phyloP scores from a whole-genome alignment of 2,797 vertebrate genomes.

The Chelon auratus region DNA sequence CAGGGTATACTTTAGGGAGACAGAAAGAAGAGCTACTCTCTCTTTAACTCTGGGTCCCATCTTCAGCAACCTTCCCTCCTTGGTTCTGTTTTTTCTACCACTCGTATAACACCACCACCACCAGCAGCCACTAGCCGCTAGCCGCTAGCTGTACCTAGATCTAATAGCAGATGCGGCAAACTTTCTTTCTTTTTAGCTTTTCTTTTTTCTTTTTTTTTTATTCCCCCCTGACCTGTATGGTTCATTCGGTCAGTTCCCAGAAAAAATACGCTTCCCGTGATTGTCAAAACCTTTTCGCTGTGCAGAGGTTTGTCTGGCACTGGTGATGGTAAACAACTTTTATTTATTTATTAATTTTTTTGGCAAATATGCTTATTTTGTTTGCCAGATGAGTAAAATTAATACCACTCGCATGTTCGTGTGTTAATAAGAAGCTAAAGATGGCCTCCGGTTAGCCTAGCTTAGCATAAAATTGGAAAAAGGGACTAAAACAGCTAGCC shows the following conservation, averaged over 20 bases:
- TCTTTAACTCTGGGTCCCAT: constrained; percentile 69
- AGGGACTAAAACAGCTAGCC: background rate
- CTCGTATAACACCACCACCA: constrained; percentile 7
- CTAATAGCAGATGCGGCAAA: constrained; percentile 1
- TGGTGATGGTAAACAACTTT: background rate
- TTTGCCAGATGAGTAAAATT: background rate
- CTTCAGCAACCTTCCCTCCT: constrained; percentile 76
- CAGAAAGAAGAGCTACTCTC: constrained; percentile 67
- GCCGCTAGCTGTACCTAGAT: constrained; percentile 26
- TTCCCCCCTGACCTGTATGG: background rate
- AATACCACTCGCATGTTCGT: background rate
- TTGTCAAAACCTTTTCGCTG: constrained; percentile 68
- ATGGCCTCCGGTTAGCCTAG: background rate
- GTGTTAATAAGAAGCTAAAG: background rate
- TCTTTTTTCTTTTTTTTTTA: background rate
- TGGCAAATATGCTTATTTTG: background rate
- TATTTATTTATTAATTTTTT: background rate
- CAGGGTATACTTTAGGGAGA: constrained; percentile 78
- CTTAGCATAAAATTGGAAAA: constrained; percentile 17
- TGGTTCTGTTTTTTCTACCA: constrained; percentile 27
- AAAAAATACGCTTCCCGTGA: constrained; percentile 60
- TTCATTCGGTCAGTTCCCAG: constrained; percentile 31
- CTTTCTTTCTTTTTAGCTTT: background rate
- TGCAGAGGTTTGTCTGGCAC: constrained; percentile 35
- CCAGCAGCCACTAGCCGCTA: background rate